Evolutionary conservation across 2,888 invertebrate genomes (phyloP), one percentile per base, ranked within the genome.

Genomic region (Nomada flava): DNA sequence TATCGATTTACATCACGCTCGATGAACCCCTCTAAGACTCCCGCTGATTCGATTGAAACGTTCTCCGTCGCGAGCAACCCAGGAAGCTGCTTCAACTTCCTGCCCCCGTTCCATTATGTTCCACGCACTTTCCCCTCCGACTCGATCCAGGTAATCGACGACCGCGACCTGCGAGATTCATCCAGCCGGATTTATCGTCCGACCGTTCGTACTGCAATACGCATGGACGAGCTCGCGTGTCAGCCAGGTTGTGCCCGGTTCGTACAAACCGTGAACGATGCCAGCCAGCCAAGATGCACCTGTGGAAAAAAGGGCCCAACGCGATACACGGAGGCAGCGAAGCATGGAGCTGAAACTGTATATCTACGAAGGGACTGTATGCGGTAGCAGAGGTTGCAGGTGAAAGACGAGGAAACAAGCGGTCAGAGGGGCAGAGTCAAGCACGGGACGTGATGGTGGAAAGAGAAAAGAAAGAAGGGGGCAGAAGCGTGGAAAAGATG

Each of bases 1-100:
- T 85, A 84, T 86, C 84, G 84, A 83, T 83, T 87, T 69, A 80
- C 88, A 86, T 88, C 86, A 87, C 77, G 84, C 83, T 88, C 84
- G 79, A 78, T 53, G 82, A 80, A 82, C 64, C 84, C 81, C 72
- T 78, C 84, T 89, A 84, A 90, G 84, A 84, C 82, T 76, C 69
- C 75, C 63, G 75, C 67, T 67, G 85, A 67, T 79, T 79, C 84
- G 87, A 89, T 90, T 82, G 86, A 89, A 88, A 88, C 81, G 84
- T 88, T 82, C 80, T 63, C 68, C 76, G 82, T 60, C 81, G 76
- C 60, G 36, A 47, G 59, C 67, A 52, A 68, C 69, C 71, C 44
- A 23, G 65, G 76, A 73, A 81, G 76, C 81, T 62, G 68, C 73
- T 80, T 72, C 76, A 76, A 73, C 72, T 86, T 80, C 79, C 57